phyloP scores from a whole-genome alignment of 2,113 vertebrate species.

The Apodemus sylvaticus region DNA sequence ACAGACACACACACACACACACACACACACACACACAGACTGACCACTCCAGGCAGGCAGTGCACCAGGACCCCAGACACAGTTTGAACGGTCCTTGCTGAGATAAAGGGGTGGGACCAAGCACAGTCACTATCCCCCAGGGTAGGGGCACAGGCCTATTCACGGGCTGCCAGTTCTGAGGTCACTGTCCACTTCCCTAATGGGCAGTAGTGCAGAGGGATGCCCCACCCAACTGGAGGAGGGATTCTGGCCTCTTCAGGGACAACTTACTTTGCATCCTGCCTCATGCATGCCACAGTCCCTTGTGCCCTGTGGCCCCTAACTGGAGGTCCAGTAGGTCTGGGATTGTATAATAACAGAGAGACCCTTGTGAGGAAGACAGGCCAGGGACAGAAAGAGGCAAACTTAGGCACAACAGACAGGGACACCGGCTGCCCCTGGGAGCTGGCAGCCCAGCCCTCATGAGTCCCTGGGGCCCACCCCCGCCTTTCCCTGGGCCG shows the following conservation, averaged over 20 bases:
- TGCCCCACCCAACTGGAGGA: not conserved
- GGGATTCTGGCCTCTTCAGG: not conserved
- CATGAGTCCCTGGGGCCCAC: not conserved
- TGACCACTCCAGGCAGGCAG: not conserved
- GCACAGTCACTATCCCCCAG: not conserved
- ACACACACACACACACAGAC: too few relatives aligned
- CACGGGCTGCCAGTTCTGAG: constrained; percentile 34
- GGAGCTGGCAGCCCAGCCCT: not conserved
- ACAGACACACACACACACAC: too few relatives aligned
- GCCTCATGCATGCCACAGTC: not conserved
- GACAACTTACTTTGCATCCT: not conserved
- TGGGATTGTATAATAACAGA: not conserved
- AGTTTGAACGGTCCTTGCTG: not conserved
- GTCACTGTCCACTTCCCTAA: not conserved
- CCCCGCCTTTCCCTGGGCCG: constrained; percentile 52
- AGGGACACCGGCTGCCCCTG: not conserved
- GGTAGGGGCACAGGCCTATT: not conserved
- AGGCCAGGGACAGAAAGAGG: not conserved
- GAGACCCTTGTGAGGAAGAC: not conserved
- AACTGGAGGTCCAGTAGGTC: not conserved
- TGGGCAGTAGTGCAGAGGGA: too few relatives aligned
- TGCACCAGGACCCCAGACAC: not conserved
- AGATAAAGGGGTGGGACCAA: not conserved
- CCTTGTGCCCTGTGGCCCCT: not conserved
- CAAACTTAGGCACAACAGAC: not conserved